Percentiles rank a stretch among this genome's conserved stretches.
These are phyloP conservation scores for Engystomops pustulosus DNA, from an alignment of 2,113 vertebrate genomes.

Conservation along the genomic window DNA sequence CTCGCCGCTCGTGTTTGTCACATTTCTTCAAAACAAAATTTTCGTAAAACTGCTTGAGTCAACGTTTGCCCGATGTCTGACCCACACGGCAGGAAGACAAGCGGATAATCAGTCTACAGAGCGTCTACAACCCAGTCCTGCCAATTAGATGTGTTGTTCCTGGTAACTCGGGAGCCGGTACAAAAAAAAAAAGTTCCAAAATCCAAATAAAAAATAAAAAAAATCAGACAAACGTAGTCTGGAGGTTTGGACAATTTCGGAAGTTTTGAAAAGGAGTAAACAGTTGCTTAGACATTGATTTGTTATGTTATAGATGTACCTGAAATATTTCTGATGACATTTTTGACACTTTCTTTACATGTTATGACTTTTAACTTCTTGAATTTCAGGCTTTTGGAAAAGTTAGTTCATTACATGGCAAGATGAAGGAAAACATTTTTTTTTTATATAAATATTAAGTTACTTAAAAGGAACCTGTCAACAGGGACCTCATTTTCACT, in stretches of 20 bases:
- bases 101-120: not conserved
- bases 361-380: too few relatives aligned
- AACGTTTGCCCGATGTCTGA: not conserved
- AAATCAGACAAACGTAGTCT: not conserved
- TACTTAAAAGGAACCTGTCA: too few relatives aligned
- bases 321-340: too few relatives aligned
- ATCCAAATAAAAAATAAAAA: not conserved
- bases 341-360: not conserved
- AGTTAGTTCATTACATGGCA: too few relatives aligned
- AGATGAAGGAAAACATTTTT: too few relatives aligned
- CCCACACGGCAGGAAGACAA: not conserved
- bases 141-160: slow-evolving; percentile 1
- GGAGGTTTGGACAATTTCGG: not conserved
- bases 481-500: too few relatives aligned
- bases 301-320: too few relatives aligned
- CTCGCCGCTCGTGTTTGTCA: not conserved
- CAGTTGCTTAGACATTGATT: not conserved
- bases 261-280: not conserved
- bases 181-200: not conserved
- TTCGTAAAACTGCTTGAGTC: not conserved
- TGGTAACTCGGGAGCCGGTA: not conserved
- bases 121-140: not conserved
- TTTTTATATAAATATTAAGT: too few relatives aligned
- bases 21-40: slow-evolving; percentile 6
- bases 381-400: too few relatives aligned